These are phyloP conservation scores for Tetramorium alpestre DNA, from an alignment of 1,140 invertebrate genomes.

Conservation along the genomic window DNA sequence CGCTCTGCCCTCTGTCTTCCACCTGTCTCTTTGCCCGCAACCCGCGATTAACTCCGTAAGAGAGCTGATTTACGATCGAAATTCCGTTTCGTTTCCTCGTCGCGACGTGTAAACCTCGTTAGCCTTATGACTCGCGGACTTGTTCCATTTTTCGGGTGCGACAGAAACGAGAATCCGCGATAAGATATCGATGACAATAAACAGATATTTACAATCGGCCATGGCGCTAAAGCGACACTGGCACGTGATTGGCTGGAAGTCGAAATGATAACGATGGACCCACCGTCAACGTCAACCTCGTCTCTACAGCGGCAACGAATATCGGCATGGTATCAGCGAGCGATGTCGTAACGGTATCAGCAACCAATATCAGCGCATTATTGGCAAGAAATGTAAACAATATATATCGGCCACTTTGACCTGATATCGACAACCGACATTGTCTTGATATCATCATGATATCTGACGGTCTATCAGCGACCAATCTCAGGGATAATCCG, in stretches of 20 bases:
- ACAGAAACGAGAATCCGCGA: not conserved
- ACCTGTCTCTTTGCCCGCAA: not conserved
- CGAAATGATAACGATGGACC: conserved; percentile 25
- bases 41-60: conserved; percentile 29
- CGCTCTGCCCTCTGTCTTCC: not conserved
- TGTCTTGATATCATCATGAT: conserved; percentile 11
- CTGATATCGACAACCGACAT: not conserved
- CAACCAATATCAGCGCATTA: conserved; percentile 44
- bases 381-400: conserved; percentile 44
- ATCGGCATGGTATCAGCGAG: conserved; percentile 21
- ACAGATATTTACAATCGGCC: conserved; percentile 3
- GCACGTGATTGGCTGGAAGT: conserved; percentile 12
- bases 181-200: not conserved
- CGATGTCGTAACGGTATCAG: conserved; percentile 25
- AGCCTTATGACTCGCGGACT: not conserved
- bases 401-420: conserved; percentile 12
- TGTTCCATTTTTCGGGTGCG: not conserved
- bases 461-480: not conserved
- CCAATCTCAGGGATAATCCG: conserved; percentile 9
- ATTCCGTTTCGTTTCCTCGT: not conserved
- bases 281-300: conserved; percentile 14
- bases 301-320: not conserved
- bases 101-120: not conserved
- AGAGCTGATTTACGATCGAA: conserved; percentile 42
- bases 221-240: not conserved